phyloP scores from a whole-genome alignment of 2,888 invertebrate genomes.

The Nemotelus pantherinus region DNA sequence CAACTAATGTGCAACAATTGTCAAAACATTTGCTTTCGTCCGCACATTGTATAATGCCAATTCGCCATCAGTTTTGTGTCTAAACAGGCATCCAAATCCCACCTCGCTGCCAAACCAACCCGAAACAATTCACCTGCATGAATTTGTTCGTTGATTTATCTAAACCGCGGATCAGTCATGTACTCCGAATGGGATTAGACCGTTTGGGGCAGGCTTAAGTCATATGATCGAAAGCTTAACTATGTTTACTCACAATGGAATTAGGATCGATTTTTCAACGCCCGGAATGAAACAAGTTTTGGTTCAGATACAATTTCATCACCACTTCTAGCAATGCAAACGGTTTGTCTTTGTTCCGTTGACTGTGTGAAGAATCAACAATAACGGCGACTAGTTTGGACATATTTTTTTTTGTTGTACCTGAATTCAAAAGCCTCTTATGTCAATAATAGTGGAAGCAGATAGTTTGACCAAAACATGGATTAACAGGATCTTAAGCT shows the following conservation, averaged over 20 bases:
- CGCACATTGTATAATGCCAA: too few species aligned
- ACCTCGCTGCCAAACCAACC: too few species aligned
- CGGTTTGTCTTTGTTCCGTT: not conserved
- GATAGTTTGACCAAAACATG: slow-evolving; percentile 27
- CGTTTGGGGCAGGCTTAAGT: slow-evolving; percentile 17
- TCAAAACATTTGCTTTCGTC: too few species aligned
- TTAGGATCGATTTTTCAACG: slow-evolving; percentile 2
- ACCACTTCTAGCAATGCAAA: not conserved
- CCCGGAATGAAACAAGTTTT: not conserved
- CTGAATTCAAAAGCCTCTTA: slow-evolving; percentile 10
- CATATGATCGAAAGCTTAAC: slow-evolving; percentile 25
- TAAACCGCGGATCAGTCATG: slow-evolving; percentile 22
- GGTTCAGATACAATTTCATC: not conserved
- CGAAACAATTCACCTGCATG: not conserved
- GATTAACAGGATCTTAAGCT: slow-evolving; percentile 11
- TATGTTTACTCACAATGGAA: slow-evolving; percentile 27
- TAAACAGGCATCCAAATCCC: too few species aligned
- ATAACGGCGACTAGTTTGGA: not conserved
- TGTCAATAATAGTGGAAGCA: slow-evolving; percentile 3
- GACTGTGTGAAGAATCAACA: too few species aligned
- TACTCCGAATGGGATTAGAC: slow-evolving; percentile 23
- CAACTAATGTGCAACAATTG: too few species aligned
- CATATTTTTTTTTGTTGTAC: not conserved
- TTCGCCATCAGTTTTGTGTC: too few species aligned
- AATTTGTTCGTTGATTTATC: slow-evolving; percentile 26